phyloP scores from a whole-genome alignment of 2,888 invertebrate genomes.

The Brachyptera risi region DNA sequence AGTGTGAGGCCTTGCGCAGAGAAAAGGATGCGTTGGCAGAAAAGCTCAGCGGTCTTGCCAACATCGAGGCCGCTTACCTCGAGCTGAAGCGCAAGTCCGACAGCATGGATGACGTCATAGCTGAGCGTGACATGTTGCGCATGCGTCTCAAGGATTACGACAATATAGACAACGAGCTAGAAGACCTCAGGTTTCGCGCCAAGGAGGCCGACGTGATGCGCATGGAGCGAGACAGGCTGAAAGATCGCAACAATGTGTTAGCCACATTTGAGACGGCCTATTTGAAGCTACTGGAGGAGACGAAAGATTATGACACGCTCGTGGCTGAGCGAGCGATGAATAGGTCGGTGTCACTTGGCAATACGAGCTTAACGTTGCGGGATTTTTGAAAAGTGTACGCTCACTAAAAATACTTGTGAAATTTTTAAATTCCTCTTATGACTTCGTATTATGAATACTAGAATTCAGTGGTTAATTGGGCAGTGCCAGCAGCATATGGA shows the following conservation, averaged over 20 bases:
- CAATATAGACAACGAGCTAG: slow-evolving; percentile 36
- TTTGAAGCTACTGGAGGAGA: slow-evolving; percentile 39
- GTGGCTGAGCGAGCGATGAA: slow-evolving; percentile 43
- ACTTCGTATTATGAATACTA: no score
- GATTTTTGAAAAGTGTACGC: no score
- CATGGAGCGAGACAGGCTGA: slow-evolving; percentile 41
- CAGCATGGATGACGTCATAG: neutral
- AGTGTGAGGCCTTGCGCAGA: slow-evolving; percentile 45
- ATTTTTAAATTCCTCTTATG: no score
- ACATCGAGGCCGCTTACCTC: no score
- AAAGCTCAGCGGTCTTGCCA: no score
- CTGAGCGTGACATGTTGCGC: slow-evolving; percentile 9
- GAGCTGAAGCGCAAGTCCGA: slow-evolving; percentile 5
- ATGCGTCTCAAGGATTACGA: slow-evolving; percentile 20
- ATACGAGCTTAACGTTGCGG: no score
- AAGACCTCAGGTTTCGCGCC: slow-evolving; percentile 37
- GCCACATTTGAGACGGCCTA: slow-evolving; percentile 30
- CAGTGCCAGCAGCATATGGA: no score
- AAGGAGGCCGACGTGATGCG: slow-evolving; percentile 42
- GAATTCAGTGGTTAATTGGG: no score
- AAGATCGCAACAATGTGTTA: slow-evolving; percentile 22
- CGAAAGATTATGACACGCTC: slow-evolving; percentile 39
- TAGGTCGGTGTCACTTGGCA: no score
- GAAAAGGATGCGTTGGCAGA: no score
- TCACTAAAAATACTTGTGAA: no score